Conservation (phyloP, 2,888 invertebrate genomes). For the Scelioninae gen. 1 region DNA sequence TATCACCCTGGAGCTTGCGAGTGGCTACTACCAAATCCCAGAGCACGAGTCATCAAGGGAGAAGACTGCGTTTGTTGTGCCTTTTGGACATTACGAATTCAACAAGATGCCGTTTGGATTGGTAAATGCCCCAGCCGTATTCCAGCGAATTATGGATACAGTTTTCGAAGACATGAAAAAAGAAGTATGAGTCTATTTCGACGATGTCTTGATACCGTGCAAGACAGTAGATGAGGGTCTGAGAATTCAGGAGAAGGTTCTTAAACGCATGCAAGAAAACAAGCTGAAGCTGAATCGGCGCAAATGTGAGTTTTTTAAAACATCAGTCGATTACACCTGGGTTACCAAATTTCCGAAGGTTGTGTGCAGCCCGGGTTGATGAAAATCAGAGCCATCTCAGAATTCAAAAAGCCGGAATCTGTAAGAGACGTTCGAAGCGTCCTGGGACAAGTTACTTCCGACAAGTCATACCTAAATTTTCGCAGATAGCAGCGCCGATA, state of each 20-base stretch:
- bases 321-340: slow-evolving; percentile 7
- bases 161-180: no score
- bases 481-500: slow-evolving; percentile 57
- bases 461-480: slow-evolving; percentile 26
- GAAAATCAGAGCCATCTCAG: slow-evolving; percentile 59
- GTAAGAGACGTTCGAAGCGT: slow-evolving; percentile 20
- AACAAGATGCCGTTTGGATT: slow-evolving; percentile 11
- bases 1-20: not conserved
- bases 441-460: slow-evolving; percentile 26
- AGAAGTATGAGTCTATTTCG: no score
- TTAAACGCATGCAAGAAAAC: not conserved
- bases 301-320: slow-evolving; percentile 29
- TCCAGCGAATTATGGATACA: slow-evolving; percentile 38
- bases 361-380: slow-evolving; percentile 50
- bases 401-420: slow-evolving; percentile 1
- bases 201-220: no score
- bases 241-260: not conserved
- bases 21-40: slow-evolving; percentile 9
- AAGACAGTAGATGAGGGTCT: not conserved
- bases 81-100: not conserved
- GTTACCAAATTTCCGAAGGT: slow-evolving; percentile 4
- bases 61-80: not conserved
- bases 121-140: slow-evolving; percentile 17
- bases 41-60: not conserved
- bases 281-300: not conserved